These are phyloP conservation scores for Xiphorhynchus erythropygius DNA, from an alignment of 2,797 vertebrate genomes.

Conservation along the genomic window DNA sequence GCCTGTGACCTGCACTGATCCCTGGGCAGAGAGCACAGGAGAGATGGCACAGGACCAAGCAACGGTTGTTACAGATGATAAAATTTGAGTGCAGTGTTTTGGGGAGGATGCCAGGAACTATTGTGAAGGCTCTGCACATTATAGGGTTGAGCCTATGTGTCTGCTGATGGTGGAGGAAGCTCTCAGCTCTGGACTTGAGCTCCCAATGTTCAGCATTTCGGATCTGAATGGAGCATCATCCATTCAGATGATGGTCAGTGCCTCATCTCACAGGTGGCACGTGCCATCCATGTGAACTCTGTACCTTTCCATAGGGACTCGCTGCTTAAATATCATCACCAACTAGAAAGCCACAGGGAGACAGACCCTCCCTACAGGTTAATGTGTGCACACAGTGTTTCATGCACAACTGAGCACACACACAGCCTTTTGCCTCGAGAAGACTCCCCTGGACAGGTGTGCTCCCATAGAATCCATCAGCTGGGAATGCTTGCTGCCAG, in stretches of 20 bases:
- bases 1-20: not conserved
- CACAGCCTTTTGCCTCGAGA: rapidly evolving
- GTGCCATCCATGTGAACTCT: rapidly evolving
- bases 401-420: not conserved
- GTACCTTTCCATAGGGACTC: not conserved
- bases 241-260: too few species aligned
- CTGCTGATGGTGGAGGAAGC: not conserved
- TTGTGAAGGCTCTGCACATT: not conserved
- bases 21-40: not conserved
- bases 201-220: not conserved
- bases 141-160: not conserved
- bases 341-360: rapidly evolving
- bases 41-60: not conserved
- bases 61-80: not conserved
- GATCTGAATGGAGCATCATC: not conserved
- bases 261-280: rapidly evolving
- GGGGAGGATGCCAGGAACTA: not conserved
- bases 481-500: rapidly evolving
- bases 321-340: not conserved
- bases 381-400: rapidly evolving
- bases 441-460: not conserved
- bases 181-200: not conserved
- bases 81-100: not conserved
- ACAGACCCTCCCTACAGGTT: rapidly evolving
- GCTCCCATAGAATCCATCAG: not conserved